Percentiles rank a stretch among this genome's conserved stretches.
These are phyloP conservation scores for Chiroxiphia lanceolata DNA, from an alignment of 2,797 vertebrate species.

Conservation along the genomic window DNA sequence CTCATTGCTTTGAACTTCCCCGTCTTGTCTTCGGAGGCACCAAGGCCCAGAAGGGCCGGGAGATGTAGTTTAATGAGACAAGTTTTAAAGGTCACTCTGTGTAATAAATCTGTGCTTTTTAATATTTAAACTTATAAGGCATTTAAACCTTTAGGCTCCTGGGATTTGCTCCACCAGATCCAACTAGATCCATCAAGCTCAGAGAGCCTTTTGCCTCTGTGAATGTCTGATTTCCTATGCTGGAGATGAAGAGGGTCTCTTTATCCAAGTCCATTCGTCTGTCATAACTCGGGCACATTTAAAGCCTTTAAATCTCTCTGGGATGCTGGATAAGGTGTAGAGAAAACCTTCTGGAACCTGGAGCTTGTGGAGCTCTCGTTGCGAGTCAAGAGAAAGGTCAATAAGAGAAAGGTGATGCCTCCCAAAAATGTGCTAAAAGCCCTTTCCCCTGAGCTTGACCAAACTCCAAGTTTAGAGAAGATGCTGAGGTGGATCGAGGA, in stretches of 20 bases:
- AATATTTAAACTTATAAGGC: conserved; percentile 68
- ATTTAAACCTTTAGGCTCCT: conserved; percentile 66
- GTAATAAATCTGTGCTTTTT: conserved; percentile 66
- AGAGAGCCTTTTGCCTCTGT: background rate
- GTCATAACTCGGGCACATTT: background rate
- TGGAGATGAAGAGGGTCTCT: conserved; percentile 20
- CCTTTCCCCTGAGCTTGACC: background rate
- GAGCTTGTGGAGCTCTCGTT: background rate
- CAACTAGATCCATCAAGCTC: conserved; percentile 55
- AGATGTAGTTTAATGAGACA: conserved; percentile 71
- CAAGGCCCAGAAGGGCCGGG: conserved; percentile 61
- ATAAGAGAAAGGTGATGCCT: background rate
- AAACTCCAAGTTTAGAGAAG: background rate
- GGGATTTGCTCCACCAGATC: conserved; percentile 51
- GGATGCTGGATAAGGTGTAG: background rate
- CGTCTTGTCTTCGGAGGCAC: background rate
- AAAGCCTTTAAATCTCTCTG: background rate
- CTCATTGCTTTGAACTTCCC: conserved; percentile 58
- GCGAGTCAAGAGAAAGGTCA: background rate
- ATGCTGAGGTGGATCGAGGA: background rate
- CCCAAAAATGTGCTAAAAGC: background rate
- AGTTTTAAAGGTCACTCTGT: conserved; percentile 68
- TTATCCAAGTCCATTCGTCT: conserved; percentile 31
- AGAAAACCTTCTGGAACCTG: background rate
- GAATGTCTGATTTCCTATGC: conserved; percentile 23